These are phyloP conservation scores for Piscicola geometra DNA, from an alignment of 2,888 invertebrate species.

Conservation along the genomic window DNA sequence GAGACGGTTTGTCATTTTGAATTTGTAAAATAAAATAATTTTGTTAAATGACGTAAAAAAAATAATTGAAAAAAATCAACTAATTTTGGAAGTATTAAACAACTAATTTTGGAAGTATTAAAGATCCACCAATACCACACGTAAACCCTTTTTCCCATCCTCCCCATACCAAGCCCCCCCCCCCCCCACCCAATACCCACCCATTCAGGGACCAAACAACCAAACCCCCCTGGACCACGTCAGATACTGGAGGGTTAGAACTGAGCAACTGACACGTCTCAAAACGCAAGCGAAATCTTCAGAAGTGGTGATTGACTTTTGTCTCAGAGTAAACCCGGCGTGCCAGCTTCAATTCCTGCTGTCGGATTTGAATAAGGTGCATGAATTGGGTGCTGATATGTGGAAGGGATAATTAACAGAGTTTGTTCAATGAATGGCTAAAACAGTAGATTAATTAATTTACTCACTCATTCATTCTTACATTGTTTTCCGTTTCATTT, in stretches of 20 bases:
- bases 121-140: background rate
- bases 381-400: too few species aligned
- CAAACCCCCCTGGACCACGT: background rate
- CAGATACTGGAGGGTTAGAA: background rate
- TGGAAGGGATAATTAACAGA: too few species aligned
- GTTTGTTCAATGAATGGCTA: too few species aligned
- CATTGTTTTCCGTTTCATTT: too few species aligned
- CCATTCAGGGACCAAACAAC: background rate
- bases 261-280: background rate
- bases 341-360: conserved; percentile 6
- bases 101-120: background rate
- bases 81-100: too few species aligned
- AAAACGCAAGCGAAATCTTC: background rate
- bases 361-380: background rate
- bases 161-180: background rate
- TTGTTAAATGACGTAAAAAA: too few species aligned
- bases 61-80: too few species aligned
- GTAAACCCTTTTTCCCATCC: background rate
- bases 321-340: conserved; percentile 4
- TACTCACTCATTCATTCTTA: too few species aligned
- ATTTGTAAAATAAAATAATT: too few species aligned
- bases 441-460: too few species aligned
- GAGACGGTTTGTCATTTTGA: too few species aligned
- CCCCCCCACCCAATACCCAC: background rate
- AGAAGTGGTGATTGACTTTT: background rate